phyloP scores from a whole-genome alignment of 2,113 vertebrate species.

The Furnarius figulus region DNA sequence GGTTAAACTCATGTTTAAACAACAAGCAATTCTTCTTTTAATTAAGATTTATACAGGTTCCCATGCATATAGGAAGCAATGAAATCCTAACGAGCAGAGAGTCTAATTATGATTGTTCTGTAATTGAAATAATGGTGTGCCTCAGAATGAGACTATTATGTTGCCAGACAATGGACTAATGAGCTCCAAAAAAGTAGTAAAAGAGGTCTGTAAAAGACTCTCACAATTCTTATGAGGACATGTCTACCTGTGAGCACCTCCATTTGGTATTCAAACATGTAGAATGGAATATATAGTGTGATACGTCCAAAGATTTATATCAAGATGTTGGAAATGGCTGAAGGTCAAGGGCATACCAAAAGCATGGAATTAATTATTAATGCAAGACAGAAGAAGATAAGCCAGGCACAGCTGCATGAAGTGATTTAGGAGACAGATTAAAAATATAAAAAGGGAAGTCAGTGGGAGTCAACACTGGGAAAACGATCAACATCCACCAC shows the following conservation, averaged over 20 bases:
- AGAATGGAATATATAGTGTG: background rate
- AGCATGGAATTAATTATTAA: background rate
- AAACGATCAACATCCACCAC: background rate
- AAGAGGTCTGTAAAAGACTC: background rate
- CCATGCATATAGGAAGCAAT: background rate
- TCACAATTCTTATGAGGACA: background rate
- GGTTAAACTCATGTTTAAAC: conserved; percentile 22
- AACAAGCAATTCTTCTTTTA: background rate
- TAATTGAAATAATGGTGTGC: conserved; percentile 37
- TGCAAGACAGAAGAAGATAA: background rate
- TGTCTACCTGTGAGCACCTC: background rate
- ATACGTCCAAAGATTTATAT: background rate
- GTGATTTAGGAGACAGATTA: conserved; percentile 7
- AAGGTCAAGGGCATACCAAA: background rate
- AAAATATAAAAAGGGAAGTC: conserved; percentile 27
- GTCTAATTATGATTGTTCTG: conserved; percentile 41
- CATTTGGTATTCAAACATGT: background rate
- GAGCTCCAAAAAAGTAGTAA: background rate
- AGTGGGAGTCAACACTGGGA: background rate
- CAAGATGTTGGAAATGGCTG: background rate
- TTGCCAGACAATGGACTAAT: conserved; percentile 14
- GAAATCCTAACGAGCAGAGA: conserved; percentile 28
- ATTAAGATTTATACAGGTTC: conserved; percentile 47
- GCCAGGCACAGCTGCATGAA: background rate
- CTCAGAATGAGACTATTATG: background rate